Evolutionary conservation across 2,888 invertebrate species (phyloP).

Genomic region (Phaedon cochleariae): DNA sequence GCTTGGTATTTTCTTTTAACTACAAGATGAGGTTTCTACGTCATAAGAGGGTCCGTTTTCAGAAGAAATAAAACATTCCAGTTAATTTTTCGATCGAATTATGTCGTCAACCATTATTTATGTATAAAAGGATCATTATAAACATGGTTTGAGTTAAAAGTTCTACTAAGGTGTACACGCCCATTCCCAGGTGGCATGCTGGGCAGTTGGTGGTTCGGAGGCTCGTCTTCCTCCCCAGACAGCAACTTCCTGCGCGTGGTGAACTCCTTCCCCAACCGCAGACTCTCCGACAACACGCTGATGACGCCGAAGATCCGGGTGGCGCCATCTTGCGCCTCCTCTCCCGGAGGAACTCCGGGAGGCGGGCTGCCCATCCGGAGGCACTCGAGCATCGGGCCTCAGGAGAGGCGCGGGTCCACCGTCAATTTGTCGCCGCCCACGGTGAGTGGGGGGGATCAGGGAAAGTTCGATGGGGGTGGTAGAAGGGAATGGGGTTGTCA

Average conservation of each 20-base stretch:
- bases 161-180: too few species aligned
- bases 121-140: too few species aligned
- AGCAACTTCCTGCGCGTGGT: conserved; percentile 88
- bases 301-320: conserved; percentile 91
- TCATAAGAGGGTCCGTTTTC: too few species aligned
- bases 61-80: too few species aligned
- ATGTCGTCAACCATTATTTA: too few species aligned
- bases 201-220: conserved; percentile 86
- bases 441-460: conserved; percentile 67
- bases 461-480: background rate
- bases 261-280: conserved; percentile 81
- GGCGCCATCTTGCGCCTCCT: conserved; percentile 88
- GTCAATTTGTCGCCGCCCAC: conserved; percentile 89
- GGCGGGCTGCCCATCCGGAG: conserved; percentile 85
- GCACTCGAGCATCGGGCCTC: conserved; percentile 91
- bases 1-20: too few species aligned
- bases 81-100: too few species aligned
- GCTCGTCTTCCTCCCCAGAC: conserved; percentile 84
- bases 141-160: too few species aligned
- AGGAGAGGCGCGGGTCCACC: conserved; percentile 84
- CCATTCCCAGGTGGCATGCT: conserved; percentile 68
- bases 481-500: too few species aligned
- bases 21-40: too few species aligned
- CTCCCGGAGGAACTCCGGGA: conserved; percentile 76
- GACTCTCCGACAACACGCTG: conserved; percentile 90